phyloP scores from a whole-genome alignment of 2,888 invertebrate genomes.

The Dione juno region DNA sequence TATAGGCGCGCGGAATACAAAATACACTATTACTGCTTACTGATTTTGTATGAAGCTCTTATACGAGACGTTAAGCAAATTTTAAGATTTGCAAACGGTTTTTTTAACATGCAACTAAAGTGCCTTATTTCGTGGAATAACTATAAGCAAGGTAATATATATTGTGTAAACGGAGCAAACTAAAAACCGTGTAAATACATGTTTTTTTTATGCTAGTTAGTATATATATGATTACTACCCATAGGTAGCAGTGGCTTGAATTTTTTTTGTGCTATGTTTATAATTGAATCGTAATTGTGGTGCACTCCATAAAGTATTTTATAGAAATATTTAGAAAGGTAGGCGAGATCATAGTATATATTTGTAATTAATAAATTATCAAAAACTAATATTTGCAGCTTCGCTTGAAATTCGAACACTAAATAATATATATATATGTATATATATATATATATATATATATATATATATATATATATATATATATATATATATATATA shows the following conservation, averaged over 20 bases:
- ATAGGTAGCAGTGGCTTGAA: neutral
- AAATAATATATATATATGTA: too few species aligned
- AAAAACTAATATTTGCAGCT: too few species aligned
- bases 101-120: neutral
- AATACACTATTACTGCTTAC: slow-evolving; percentile 46
- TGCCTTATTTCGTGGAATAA: neutral
- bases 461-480: too few species aligned
- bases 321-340: too few species aligned
- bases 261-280: too few species aligned
- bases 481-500: too few species aligned
- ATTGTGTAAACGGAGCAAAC: neutral
- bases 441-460: too few species aligned
- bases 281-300: too few species aligned
- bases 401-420: too few species aligned
- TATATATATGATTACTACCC: neutral
- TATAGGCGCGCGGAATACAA: slow-evolving; percentile 44
- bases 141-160: neutral
- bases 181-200: neutral
- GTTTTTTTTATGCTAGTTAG: neutral
- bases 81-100: slow-evolving; percentile 33
- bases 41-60: slow-evolving; percentile 44
- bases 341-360: too few species aligned
- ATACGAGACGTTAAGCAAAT: slow-evolving; percentile 45
- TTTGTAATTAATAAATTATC: too few species aligned
- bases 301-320: too few species aligned